These are phyloP conservation scores for Marcusenius ussheri DNA, from an alignment of 2,113 vertebrate species.

Conservation along the genomic window DNA sequence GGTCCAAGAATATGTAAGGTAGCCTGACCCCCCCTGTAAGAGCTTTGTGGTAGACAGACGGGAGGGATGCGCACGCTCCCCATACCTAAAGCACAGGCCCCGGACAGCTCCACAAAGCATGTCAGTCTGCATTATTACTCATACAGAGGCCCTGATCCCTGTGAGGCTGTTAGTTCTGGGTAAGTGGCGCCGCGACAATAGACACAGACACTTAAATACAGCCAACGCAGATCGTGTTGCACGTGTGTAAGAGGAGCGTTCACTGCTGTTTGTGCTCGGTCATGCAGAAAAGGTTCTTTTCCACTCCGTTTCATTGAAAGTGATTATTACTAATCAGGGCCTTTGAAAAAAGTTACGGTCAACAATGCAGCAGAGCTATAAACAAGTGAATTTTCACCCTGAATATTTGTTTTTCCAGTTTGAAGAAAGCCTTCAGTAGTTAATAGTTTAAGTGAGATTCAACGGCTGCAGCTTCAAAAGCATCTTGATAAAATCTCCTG, in stretches of 20 bases:
- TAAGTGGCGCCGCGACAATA: constrained; percentile 1
- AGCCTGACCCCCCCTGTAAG: background rate
- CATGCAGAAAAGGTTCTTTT: background rate
- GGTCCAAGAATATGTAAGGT: background rate
- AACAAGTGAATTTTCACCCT: background rate
- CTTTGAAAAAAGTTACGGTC: background rate
- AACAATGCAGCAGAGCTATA: background rate
- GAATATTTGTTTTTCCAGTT: background rate
- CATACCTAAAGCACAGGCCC: background rate
- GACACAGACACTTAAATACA: constrained; percentile 12
- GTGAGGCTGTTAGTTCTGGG: background rate
- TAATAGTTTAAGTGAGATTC: constrained; percentile 48
- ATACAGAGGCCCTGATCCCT: background rate
- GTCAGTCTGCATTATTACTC: constrained; percentile 7
- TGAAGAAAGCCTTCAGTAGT: constrained; percentile 39
- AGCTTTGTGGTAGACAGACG: background rate
- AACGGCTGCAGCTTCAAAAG: constrained; percentile 52
- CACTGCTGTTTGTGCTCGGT: constrained; percentile 7
- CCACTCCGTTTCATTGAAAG: background rate
- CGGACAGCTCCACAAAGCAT: background rate
- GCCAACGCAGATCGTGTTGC: background rate
- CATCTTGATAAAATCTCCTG: constrained; percentile 33
- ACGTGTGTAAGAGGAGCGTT: constrained; percentile 3
- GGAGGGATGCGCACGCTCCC: background rate
- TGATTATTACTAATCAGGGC: background rate